These are phyloP conservation scores for Stenotaenia linearis DNA, from an alignment of 2,888 invertebrate species.

Conservation along the genomic window DNA sequence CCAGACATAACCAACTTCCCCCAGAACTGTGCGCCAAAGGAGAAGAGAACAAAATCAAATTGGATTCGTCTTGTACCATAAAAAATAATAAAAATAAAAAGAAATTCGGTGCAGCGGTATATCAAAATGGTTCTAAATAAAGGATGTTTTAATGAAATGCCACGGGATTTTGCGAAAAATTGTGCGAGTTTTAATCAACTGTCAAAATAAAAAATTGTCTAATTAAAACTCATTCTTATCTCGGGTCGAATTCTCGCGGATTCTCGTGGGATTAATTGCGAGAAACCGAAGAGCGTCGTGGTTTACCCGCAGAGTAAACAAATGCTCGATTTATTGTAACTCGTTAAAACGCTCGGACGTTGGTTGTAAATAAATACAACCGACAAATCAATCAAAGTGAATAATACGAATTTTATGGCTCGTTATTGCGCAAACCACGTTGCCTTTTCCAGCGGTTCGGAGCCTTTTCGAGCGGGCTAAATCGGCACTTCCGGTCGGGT, in stretches of 20 bases:
- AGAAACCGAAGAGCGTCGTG: background rate
- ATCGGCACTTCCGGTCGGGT: no score
- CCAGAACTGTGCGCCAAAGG: background rate
- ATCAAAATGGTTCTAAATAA: background rate
- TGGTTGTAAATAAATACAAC: no score
- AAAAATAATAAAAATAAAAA: background rate
- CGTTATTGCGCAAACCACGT: no score
- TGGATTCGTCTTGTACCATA: background rate
- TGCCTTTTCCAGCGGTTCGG: no score
- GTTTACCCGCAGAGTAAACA: background rate
- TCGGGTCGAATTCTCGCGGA: background rate
- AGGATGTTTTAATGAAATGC: background rate
- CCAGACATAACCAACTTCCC: slow-evolving; percentile 2
- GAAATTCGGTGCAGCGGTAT: background rate
- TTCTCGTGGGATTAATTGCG: no score
- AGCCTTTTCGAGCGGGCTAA: no score
- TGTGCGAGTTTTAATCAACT: background rate
- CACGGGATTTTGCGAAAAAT: background rate
- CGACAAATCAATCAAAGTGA: no score
- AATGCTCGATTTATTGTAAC: background rate
- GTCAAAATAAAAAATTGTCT: background rate
- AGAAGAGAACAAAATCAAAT: slow-evolving; percentile 16
- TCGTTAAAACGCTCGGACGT: no score
- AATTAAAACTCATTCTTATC: background rate
- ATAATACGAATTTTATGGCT: no score